Evolutionary conservation across 2,888 invertebrate genomes (phyloP), one percentile per base, ranked within the genome.

Genomic region (Rhimphoctona megacephalus): DNA sequence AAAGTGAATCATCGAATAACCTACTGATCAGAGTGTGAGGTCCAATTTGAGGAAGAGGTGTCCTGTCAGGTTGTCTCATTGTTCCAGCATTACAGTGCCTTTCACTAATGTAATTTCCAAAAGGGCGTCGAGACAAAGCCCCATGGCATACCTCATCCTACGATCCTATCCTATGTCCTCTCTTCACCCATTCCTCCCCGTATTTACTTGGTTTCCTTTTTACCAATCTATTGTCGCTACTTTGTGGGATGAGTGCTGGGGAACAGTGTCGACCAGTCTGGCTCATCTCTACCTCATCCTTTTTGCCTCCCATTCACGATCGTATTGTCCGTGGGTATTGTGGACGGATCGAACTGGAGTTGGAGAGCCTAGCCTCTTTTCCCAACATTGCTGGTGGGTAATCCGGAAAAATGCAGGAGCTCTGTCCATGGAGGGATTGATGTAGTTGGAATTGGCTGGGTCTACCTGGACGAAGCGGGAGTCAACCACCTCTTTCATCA

Each of bases 121-220:
- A 90, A 90, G 89, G 88, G 88, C 46, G 33, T 19, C 39, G 82
- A 49, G 70, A 69, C 70, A 57, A 70, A 82, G 78, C 67, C 30
- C 19, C 46, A 30, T 90, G 90, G 33, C 22, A 5, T 52, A 78
- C 67, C 81, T 73, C 70, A 39, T 74, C 61, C 81, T 72, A 52
- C n/a, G 22, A n/a, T 64, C 73, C 22, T 67, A 39, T 70, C 57
- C 80, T 46, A 64, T 54, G 14, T 19, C 43, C 22, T 43, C 70
- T 33, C 25, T 33, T 52, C 46, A 33, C 36, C 30, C 64, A 17
- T 64, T n/a, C 79, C 67, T 66, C 17, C 61, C 7, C 77, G 91
- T 91, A 92, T 92, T 93, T 93, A 91, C 91, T 92, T 91, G 92
- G 91, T 92, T 93, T 92, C 91, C 91, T 92, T 92, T 92, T 92